Percentiles rank a stretch among this genome's conserved stretches.
phyloP scores from a whole-genome alignment of 1,140 invertebrate genomes.

The Pseudoatta argentina region DNA sequence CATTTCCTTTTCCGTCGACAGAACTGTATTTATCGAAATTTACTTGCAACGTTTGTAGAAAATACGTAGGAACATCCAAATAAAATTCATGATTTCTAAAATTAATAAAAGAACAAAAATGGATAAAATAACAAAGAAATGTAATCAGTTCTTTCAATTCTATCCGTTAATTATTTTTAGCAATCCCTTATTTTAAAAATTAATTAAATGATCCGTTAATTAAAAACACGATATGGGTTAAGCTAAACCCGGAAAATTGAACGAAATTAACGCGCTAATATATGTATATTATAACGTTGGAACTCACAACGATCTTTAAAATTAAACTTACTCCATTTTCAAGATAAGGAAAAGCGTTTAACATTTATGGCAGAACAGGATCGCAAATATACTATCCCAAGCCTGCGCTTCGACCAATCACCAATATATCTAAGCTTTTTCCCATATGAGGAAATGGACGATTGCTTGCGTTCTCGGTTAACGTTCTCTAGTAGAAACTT shows the following conservation, averaged over 20 bases:
- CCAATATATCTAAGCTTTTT: conserved; percentile 66
- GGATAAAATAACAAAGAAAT: not conserved
- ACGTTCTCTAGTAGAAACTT: conserved; percentile 65
- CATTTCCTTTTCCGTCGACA: conserved; percentile 40
- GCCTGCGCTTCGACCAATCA: conserved; percentile 52
- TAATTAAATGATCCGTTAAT: conserved; percentile 33
- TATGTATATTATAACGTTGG: not conserved
- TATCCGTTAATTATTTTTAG: conserved; percentile 33
- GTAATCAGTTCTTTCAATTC: not conserved
- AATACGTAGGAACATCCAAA: conserved; percentile 4
- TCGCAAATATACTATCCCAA: not conserved
- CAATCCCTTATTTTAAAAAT: not conserved
- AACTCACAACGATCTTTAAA: not conserved
- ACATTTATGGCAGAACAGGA: conserved; percentile 7
- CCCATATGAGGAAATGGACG: conserved; percentile 53
- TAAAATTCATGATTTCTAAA: not conserved
- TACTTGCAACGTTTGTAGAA: conserved; percentile 1
- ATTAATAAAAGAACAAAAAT: conserved; percentile 5
- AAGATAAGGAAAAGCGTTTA: conserved; percentile 20
- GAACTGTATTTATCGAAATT: conserved; percentile 24
- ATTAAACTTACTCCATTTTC: conserved; percentile 21
- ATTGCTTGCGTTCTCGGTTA: conserved; percentile 67
- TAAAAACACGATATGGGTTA: not conserved
- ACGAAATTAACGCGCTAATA: not conserved
- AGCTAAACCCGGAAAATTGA: not conserved